phyloP scores from a whole-genome alignment of 2,797 vertebrate species.

The Sphenopsis melanotis region DNA sequence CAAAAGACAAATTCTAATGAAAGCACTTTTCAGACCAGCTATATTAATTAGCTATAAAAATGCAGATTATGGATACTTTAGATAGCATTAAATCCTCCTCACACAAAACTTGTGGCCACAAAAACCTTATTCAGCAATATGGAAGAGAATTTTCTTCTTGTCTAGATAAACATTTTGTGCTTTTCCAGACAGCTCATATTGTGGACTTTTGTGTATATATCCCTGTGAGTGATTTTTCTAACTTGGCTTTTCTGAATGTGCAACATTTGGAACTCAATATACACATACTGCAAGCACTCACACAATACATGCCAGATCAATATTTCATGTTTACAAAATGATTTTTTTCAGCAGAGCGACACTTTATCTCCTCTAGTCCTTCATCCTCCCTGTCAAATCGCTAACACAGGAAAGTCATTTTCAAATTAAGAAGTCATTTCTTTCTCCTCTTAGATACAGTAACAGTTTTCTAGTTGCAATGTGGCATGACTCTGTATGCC shows the following conservation, averaged over 20 bases:
- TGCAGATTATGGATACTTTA: slow-evolving; percentile 4
- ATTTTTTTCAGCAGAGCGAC: background rate
- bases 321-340: slow-evolving; percentile 59
- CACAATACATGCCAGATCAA: slow-evolving; percentile 40
- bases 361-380: slow-evolving; percentile 38
- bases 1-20: background rate
- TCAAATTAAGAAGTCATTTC: slow-evolving; percentile 56
- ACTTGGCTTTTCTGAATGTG: slow-evolving; percentile 38
- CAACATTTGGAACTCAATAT: background rate
- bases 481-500: background rate
- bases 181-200: background rate
- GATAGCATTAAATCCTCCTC: background rate
- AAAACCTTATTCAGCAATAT: background rate
- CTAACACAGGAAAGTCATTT: slow-evolving; percentile 34
- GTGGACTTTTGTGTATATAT: background rate
- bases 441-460: slow-evolving; percentile 19
- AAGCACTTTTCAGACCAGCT: background rate
- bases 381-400: slow-evolving; percentile 34
- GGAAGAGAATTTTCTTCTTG: background rate
- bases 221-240: slow-evolving; percentile 14
- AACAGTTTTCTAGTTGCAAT: slow-evolving; percentile 6
- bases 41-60: slow-evolving; percentile 53
- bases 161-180: background rate
- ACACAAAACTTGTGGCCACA: background rate
- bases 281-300: background rate